Conservation (phyloP, 92 coral and sea anemone species). For the Scolanthus callimorphus region DNA sequence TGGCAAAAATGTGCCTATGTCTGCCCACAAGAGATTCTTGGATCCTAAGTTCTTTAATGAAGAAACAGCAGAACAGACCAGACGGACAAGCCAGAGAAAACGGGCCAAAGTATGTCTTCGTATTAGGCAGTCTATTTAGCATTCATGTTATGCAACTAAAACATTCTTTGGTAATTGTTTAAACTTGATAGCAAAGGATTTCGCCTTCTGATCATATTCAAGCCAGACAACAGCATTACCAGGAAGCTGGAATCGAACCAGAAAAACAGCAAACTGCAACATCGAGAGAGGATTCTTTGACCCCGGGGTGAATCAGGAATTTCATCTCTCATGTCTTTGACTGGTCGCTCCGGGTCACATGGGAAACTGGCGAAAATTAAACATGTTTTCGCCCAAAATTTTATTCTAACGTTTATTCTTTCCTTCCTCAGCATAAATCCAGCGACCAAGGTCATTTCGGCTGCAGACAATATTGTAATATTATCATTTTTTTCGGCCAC, state of each 20-base stretch:
- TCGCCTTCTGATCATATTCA: background rate
- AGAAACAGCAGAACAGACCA: slow-evolving; percentile 53
- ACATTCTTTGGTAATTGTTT: slow-evolving; percentile 64
- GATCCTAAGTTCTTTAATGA: slow-evolving; percentile 49
- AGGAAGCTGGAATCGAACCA: slow-evolving; percentile 10
- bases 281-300: background rate
- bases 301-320: background rate
- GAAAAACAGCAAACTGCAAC: background rate
- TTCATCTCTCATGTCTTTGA: slow-evolving; percentile 55
- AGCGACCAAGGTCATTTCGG: no score
- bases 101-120: slow-evolving; percentile 97
- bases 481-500: no score
- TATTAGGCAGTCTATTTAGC: slow-evolving; percentile 64
- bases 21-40: slow-evolving; percentile 12
- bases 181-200: slow-evolving; percentile 8
- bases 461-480: no score
- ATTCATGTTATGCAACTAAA: slow-evolving; percentile 83
- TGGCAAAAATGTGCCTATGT: slow-evolving; percentile 15
- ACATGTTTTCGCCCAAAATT: no score
- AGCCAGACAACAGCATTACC: slow-evolving; percentile 4
- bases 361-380: no score
- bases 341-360: slow-evolving; percentile 56
- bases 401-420: no score
- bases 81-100: slow-evolving; percentile 97
- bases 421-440: no score